These are phyloP conservation scores for Ephydatia muelleri DNA, from an alignment of 37 sponge, comb jelly and placozoan genomes.

Conservation along the genomic window DNA sequence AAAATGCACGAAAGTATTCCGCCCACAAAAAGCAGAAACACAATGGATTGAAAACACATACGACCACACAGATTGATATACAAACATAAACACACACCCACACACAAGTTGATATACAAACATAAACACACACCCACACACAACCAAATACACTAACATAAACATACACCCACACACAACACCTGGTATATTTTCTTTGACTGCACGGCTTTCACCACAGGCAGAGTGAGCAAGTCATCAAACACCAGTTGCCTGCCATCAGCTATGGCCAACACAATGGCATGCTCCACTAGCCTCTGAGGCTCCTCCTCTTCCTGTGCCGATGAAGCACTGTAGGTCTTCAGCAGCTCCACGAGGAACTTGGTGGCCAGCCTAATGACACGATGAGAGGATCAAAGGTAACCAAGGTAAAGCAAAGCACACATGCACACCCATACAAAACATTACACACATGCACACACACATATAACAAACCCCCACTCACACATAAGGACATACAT, in stretches of 20 bases:
- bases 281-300: neutral
- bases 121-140: too few relatives aligned
- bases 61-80: too few relatives aligned
- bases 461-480: neutral
- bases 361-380: slow-evolving; percentile 19
- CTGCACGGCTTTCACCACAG: slow-evolving; percentile 29
- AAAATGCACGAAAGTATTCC: too few relatives aligned
- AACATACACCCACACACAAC: neutral
- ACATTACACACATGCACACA: too few relatives aligned
- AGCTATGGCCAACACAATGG: slow-evolving; percentile 37
- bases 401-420: neutral
- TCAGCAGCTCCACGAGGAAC: slow-evolving; percentile 29
- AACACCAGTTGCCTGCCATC: slow-evolving; percentile 47
- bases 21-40: too few relatives aligned
- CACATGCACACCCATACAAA: neutral
- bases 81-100: too few relatives aligned
- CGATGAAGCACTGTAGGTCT: slow-evolving; percentile 18
- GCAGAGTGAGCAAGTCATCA: slow-evolving; percentile 26
- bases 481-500: too few relatives aligned
- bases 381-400: neutral
- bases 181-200: slow-evolving; percentile 50
- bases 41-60: too few relatives aligned
- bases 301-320: slow-evolving; percentile 7
- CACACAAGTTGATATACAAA: too few relatives aligned
- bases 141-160: neutral